phyloP scores from a whole-genome alignment of 2,888 invertebrate species.

The Sialis lutaria region DNA sequence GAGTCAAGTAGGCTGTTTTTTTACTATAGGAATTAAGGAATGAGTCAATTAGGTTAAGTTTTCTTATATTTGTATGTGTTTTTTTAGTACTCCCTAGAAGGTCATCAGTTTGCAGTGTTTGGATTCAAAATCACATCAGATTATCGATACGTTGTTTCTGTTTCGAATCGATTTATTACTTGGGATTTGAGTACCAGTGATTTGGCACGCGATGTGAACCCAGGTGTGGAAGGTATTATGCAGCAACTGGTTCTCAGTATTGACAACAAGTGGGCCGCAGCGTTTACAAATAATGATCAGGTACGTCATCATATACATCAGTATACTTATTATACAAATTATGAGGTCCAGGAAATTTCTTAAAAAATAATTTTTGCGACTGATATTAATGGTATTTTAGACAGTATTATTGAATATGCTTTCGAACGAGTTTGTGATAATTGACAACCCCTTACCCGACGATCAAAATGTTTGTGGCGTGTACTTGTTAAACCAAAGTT shows the following conservation, averaged over 20 bases:
- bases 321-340: background rate
- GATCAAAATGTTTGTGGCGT: conserved; percentile 46
- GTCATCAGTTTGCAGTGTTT: conserved; percentile 95
- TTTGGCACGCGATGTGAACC: conserved; percentile 80
- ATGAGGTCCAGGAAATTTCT: too few species aligned
- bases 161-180: conserved; percentile 91
- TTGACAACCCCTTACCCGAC: conserved; percentile 69
- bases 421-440: conserved; percentile 79
- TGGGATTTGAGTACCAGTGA: conserved; percentile 96
- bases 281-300: conserved; percentile 91
- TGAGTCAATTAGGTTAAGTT: too few species aligned
- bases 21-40: too few species aligned
- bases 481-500: conserved; percentile 45
- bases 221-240: conserved; percentile 91
- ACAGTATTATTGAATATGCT: conserved; percentile 80
- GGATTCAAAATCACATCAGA: conserved; percentile 81
- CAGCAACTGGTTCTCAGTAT: conserved; percentile 82
- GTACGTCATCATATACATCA: too few species aligned
- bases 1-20: too few species aligned
- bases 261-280: conserved; percentile 91
- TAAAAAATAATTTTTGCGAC: too few species aligned
- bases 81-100: conserved; percentile 81
- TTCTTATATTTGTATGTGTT: too few species aligned
- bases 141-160: conserved; percentile 83
- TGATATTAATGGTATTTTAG: conserved; percentile 25